These are phyloP conservation scores for Ormyrus labotus DNA, from an alignment of 2,888 invertebrate species.

Conservation along the genomic window DNA sequence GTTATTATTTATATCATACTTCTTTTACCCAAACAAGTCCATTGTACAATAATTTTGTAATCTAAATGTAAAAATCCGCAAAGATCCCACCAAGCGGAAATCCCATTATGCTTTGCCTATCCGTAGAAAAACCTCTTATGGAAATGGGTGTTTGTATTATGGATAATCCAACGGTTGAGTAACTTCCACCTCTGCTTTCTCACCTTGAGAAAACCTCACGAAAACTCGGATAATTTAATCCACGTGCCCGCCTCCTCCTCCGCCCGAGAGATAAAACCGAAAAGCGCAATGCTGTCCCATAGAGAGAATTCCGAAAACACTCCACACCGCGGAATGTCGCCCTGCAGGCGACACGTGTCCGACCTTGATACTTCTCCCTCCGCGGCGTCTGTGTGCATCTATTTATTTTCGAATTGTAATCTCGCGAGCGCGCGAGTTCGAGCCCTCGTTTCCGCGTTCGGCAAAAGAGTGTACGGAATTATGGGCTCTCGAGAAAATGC, in stretches of 20 bases:
- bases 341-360: conserved; percentile 35
- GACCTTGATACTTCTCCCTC: conserved; percentile 22
- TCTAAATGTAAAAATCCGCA: no score
- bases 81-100: no score
- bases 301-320: neutral
- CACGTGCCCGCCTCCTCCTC: no score
- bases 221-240: neutral
- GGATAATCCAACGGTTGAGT: no score
- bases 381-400: neutral
- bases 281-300: conserved; percentile 6
- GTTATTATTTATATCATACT: no score
- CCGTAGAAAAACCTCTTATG: no score
- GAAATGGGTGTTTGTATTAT: no score
- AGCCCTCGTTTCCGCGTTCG: neutral
- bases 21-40: no score
- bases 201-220: neutral
- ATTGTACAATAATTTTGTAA: no score
- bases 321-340: neutral
- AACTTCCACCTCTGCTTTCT: neutral
- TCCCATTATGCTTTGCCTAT: no score
- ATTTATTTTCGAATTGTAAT: neutral
- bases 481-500: no score
- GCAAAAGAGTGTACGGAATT: neutral
- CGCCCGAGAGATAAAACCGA: neutral
- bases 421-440: neutral